phyloP scores from a whole-genome alignment of 2,888 invertebrate genomes.

The Lepidonotus clava region DNA sequence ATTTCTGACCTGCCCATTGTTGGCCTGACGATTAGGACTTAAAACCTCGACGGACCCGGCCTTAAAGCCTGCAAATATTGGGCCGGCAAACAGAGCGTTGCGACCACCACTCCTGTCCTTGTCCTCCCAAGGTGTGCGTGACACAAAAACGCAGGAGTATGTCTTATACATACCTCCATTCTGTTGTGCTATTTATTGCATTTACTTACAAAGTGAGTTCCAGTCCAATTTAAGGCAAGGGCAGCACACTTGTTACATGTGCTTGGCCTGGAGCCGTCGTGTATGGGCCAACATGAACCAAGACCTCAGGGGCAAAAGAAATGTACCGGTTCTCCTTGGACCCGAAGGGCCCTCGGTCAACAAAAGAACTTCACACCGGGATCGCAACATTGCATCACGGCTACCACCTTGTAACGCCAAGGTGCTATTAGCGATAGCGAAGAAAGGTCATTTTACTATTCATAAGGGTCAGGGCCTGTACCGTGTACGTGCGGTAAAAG shows the following conservation, averaged over 20 bases:
- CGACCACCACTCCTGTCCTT: not conserved
- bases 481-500: too few relatives aligned
- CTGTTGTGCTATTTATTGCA: not conserved
- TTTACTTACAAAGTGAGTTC: not conserved
- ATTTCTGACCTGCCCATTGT: too few relatives aligned
- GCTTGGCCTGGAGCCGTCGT: not conserved
- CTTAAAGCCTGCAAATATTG: not conserved
- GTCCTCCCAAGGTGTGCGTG: not conserved
- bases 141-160: not conserved
- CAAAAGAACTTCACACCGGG: not conserved
- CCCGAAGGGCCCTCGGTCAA: slow-evolving; percentile 14
- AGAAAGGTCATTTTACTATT: not conserved
- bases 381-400: not conserved
- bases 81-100: not conserved
- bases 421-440: not conserved
- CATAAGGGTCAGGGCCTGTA: too few relatives aligned
- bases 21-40: too few relatives aligned
- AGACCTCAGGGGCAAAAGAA: not conserved
- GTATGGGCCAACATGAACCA: not conserved
- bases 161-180: not conserved
- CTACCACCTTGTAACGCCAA: not conserved
- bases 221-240: not conserved
- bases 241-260: not conserved
- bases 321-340: not conserved
- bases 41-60: too few relatives aligned